Conservation (phyloP, 2,888 invertebrate species). For the Myopa tessellatipennis region DNA sequence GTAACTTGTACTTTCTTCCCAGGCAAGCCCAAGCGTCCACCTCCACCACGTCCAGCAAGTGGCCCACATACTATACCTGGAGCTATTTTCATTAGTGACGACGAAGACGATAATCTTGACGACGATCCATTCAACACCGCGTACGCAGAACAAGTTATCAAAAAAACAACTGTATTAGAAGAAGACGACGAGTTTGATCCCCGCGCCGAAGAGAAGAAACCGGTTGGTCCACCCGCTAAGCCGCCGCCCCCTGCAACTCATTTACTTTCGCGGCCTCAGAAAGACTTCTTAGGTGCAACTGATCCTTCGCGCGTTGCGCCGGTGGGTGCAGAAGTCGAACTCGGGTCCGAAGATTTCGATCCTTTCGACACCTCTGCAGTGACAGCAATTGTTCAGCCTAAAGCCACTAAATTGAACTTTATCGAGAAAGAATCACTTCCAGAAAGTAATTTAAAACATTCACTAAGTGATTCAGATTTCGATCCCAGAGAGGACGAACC, state of each 20-base stretch:
- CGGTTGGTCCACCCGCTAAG: slow-evolving; percentile 44
- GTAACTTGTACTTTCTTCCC: slow-evolving; percentile 43
- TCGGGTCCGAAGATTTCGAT: slow-evolving; percentile 74
- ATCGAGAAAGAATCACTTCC: slow-evolving; percentile 82
- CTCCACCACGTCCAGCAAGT: slow-evolving; percentile 63
- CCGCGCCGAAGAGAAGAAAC: slow-evolving; percentile 72
- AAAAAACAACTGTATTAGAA: slow-evolving; percentile 62
- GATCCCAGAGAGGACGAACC: slow-evolving; percentile 78
- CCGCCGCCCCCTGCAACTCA: slow-evolving; percentile 46
- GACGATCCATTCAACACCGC: slow-evolving; percentile 86
- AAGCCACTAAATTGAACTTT: slow-evolving; percentile 81
- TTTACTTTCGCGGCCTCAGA: slow-evolving; percentile 56
- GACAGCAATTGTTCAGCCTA: slow-evolving; percentile 78
- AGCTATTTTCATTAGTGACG: slow-evolving; percentile 63
- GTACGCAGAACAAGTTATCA: slow-evolving; percentile 82
- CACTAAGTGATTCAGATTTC: slow-evolving; percentile 82
- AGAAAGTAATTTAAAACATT: slow-evolving; percentile 69
- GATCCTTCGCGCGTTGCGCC: slow-evolving; percentile 79
- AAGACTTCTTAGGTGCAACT: slow-evolving; percentile 81
- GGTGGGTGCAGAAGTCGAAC: slow-evolving; percentile 69
- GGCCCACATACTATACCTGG: slow-evolving; percentile 63
- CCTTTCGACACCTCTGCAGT: slow-evolving; percentile 89
- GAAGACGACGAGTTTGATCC: slow-evolving; percentile 73
- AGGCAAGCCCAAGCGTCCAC: slow-evolving; percentile 66
- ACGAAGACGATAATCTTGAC: slow-evolving; percentile 72